phyloP scores from a whole-genome alignment of 2,888 invertebrate species.

The Ganaspis brasiliensis region DNA sequence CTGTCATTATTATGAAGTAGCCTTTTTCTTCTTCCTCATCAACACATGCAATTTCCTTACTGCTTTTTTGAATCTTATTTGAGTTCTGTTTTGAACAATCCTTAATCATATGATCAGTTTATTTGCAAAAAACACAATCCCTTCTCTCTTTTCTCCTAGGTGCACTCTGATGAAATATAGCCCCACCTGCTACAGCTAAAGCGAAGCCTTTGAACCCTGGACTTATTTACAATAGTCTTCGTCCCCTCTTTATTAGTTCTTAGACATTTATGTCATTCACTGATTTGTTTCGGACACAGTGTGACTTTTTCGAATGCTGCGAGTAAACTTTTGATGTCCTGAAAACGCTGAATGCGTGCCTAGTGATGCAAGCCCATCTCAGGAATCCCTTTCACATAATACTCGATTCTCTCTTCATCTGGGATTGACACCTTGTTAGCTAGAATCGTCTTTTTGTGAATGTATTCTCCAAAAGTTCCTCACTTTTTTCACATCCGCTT shows the following conservation, averaged over 20 bases:
- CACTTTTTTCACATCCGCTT: slow-evolving; percentile 40
- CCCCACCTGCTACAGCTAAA: slow-evolving; percentile 41
- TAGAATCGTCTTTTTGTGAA: slow-evolving; percentile 49
- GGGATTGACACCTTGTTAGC: slow-evolving; percentile 49
- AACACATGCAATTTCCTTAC: not conserved
- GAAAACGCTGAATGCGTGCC: slow-evolving; percentile 51
- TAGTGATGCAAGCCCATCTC: slow-evolving; percentile 44
- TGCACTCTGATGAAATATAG: slow-evolving; percentile 21
- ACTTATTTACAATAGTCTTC: not conserved
- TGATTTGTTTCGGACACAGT: not conserved
- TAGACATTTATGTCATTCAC: not conserved
- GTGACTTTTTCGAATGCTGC: slow-evolving; percentile 44
- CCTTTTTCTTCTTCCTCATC: not conserved
- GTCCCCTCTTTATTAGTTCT: not conserved
- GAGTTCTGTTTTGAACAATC: not conserved
- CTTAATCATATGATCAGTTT: not conserved
- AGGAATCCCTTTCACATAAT: slow-evolving; percentile 54
- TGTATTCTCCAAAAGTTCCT: slow-evolving; percentile 49
- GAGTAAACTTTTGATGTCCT: not conserved
- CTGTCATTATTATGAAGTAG: not conserved
- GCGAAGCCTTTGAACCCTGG: not conserved
- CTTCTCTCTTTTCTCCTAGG: not conserved
- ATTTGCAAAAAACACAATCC: not conserved
- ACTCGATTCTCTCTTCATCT: slow-evolving; percentile 53
- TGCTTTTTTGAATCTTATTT: not conserved